These are phyloP conservation scores for Limnothrissa miodon DNA, from an alignment of 2,113 vertebrate genomes.

Conservation along the genomic window DNA sequence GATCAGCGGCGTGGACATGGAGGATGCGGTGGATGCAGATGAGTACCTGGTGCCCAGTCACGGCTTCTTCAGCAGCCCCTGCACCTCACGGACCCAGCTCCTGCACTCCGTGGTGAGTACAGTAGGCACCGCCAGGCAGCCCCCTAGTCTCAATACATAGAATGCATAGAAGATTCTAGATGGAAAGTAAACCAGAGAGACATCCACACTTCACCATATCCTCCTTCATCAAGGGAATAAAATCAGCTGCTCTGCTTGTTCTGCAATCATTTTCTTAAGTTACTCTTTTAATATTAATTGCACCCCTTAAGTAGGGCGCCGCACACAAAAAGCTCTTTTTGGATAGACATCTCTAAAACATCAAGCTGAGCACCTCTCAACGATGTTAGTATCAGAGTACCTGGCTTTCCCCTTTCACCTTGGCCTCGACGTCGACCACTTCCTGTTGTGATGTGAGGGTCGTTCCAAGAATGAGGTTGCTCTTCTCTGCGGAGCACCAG, in stretches of 20 bases:
- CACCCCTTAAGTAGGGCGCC: not conserved
- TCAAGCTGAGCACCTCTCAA: not conserved
- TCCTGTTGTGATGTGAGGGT: conserved; percentile 41
- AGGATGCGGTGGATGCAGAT: conserved; percentile 88
- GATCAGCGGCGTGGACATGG: conserved; percentile 90
- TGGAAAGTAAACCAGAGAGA: not conserved
- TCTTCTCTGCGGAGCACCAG: conserved; percentile 17
- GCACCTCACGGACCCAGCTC: conserved; percentile 86
- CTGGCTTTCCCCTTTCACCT: conserved; percentile 40
- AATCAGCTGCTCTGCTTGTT: too few species aligned
- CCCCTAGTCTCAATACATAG: not conserved
- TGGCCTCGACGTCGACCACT: conserved; percentile 29
- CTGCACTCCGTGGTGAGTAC: conserved; percentile 81
- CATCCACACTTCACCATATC: not conserved
- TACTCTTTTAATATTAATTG: not conserved
- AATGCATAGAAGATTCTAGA: not conserved
- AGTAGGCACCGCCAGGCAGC: not conserved
- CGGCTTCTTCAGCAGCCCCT: conserved; percentile 91
- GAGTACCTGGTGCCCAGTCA: conserved; percentile 92
- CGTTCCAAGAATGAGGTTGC: not conserved
- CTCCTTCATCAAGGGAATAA: too few species aligned
- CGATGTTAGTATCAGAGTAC: conserved; percentile 4
- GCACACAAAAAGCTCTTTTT: not conserved
- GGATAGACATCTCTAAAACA: not conserved
- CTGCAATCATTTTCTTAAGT: not conserved